phyloP scores from a whole-genome alignment of 1,140 invertebrate species.

The Lucilia cuprina region DNA sequence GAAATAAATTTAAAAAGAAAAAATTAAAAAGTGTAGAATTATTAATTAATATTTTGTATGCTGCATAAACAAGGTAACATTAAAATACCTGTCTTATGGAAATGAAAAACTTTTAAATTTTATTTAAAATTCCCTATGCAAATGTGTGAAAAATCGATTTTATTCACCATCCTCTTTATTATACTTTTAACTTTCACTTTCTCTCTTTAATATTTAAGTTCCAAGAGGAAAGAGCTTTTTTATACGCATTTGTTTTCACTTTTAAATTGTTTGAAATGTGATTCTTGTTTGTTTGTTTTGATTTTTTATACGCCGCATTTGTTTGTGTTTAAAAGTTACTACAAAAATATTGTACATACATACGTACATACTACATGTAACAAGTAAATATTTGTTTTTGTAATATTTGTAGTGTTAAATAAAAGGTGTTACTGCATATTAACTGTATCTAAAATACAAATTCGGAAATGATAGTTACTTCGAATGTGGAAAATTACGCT shows the following conservation, averaged over 20 bases:
- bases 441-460: constrained; percentile 1
- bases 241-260: neutral
- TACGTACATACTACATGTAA: neutral
- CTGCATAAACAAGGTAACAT: neutral
- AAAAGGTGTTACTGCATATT: constrained; percentile 4
- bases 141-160: constrained; percentile 36
- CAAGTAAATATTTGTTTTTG: neutral
- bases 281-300: constrained; percentile 20
- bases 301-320: constrained; percentile 16
- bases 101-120: neutral
- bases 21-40: neutral
- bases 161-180: neutral
- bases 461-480: constrained; percentile 58
- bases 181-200: constrained; percentile 20
- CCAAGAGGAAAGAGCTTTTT: neutral
- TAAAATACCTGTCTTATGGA: neutral
- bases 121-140: neutral
- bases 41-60: neutral
- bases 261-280: neutral
- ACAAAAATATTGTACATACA: neutral
- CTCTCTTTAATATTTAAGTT: neutral
- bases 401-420: constrained; percentile 2
- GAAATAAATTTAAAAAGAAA: neutral
- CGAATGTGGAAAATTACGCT: constrained; percentile 58
- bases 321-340: neutral